phyloP scores from a whole-genome alignment of 2,888 invertebrate species.

The Brachyopa scutellaris region DNA sequence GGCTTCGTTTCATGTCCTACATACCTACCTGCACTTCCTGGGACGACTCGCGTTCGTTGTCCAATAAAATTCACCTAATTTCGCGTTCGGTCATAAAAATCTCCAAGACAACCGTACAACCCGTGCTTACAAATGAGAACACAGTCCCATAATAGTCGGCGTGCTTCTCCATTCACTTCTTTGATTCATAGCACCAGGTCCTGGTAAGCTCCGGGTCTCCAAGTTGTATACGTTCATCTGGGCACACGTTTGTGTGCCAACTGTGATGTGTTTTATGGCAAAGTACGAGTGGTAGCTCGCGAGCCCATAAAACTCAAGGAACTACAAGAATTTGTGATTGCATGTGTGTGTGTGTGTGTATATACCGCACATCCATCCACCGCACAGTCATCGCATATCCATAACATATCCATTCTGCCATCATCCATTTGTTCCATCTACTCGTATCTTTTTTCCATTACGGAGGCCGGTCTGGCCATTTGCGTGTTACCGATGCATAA shows the following conservation, averaged over 20 bases:
- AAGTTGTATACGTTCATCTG: constrained; percentile 9
- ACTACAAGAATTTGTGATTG: constrained; percentile 51
- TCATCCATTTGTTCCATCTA: constrained; percentile 58
- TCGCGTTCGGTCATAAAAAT: constrained; percentile 31
- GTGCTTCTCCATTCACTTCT: background rate
- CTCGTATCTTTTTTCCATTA: constrained; percentile 49
- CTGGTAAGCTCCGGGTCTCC: background rate
- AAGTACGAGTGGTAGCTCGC: constrained; percentile 31
- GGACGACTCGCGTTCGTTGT: constrained; percentile 10
- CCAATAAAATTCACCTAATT: constrained; percentile 31
- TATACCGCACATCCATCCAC: constrained; percentile 33
- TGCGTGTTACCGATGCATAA: constrained; percentile 67
- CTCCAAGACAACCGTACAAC: background rate
- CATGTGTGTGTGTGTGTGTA: constrained; percentile 3
- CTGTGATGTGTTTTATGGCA: constrained; percentile 33
- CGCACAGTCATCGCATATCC: constrained; percentile 60
- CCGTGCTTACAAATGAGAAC: constrained; percentile 21
- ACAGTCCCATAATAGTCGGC: background rate
- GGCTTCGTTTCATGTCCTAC: background rate
- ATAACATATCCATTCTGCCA: constrained; percentile 59
- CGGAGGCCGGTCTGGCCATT: constrained; percentile 27
- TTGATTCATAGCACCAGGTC: background rate
- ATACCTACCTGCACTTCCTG: background rate
- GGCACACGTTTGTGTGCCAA: background rate
- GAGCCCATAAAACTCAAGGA: constrained; percentile 55